These are phyloP conservation scores for Agrochola circellaris DNA, from an alignment of 2,888 invertebrate genomes.

Conservation along the genomic window DNA sequence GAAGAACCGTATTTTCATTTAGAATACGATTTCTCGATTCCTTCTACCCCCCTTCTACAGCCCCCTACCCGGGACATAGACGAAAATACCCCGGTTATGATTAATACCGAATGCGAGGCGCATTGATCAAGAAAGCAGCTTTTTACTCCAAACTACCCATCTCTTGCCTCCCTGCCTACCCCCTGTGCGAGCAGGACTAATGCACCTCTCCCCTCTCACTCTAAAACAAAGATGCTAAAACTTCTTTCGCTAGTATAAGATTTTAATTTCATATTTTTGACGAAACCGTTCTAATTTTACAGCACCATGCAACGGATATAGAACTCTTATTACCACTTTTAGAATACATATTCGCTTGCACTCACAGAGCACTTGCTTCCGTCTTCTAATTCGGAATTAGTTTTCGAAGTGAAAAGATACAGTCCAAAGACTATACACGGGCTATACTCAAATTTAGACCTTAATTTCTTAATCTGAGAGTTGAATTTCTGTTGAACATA, in stretches of 20 bases:
- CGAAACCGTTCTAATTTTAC: constrained; percentile 90
- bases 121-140: constrained; percentile 91
- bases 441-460: constrained; percentile 71
- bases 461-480: constrained; percentile 71
- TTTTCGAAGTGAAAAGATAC: constrained; percentile 91
- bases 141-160: constrained; percentile 91
- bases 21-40: constrained; percentile 88
- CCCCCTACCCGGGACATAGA: constrained; percentile 81
- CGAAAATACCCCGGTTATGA: constrained; percentile 91
- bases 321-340: constrained; percentile 60
- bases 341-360: constrained; percentile 66
- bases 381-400: constrained; percentile 90
- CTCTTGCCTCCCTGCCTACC: constrained; percentile 78
- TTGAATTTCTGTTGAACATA: constrained; percentile 72
- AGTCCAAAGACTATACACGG: constrained; percentile 88
- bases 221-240: constrained; percentile 91
- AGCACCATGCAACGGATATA: constrained; percentile 55
- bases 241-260: constrained; percentile 91
- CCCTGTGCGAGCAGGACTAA: constrained; percentile 87
- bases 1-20: constrained; percentile 91
- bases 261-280: constrained; percentile 91
- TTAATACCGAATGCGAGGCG: constrained; percentile 90
- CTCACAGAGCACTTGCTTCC: constrained; percentile 83
- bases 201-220: constrained; percentile 88
- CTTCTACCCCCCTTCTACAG: constrained; percentile 72